These are phyloP conservation scores for Globodera rostochiensis DNA, from an alignment of 1,140 invertebrate genomes.

Conservation along the genomic window DNA sequence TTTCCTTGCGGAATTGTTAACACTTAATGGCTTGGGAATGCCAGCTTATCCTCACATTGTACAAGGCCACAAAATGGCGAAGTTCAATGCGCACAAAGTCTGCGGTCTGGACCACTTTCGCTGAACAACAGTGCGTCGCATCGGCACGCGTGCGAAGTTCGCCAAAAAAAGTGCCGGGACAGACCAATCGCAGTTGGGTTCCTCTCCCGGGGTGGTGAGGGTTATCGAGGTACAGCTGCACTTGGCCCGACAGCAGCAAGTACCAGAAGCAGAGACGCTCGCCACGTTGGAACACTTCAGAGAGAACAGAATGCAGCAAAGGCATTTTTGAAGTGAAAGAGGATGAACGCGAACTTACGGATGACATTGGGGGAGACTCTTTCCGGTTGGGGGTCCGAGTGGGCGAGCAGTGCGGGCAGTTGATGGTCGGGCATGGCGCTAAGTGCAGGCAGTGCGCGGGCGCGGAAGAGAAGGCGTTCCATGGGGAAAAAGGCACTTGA, in stretches of 20 bases:
- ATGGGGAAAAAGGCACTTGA: constrained; percentile 8
- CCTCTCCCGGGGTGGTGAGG: too few species aligned
- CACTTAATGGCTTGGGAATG: neutral
- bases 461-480: constrained; percentile 26
- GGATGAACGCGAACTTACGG: constrained; percentile 45
- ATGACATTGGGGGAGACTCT: constrained; percentile 46
- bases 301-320: neutral
- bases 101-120: constrained; percentile 46
- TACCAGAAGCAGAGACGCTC: constrained; percentile 57
- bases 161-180: constrained; percentile 55
- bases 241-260: constrained; percentile 60
- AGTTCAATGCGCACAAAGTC: constrained; percentile 60
- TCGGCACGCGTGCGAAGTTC: constrained; percentile 43
- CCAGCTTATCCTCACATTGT: constrained; percentile 47
- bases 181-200: constrained; percentile 34
- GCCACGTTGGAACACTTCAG: constrained; percentile 55
- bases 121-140: constrained; percentile 55
- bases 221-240: constrained; percentile 49
- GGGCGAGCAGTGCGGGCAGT: constrained; percentile 35
- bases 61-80: constrained; percentile 54
- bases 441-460: constrained; percentile 24
- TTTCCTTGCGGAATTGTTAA: too few species aligned
- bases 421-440: constrained; percentile 50
- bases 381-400: constrained; percentile 53
- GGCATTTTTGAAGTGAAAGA: neutral